A percentile compares a stretch with the other conserved stretches of the same genome.
Conservation (phyloP, 2,888 invertebrate species). For the Catocala sponsa region DNA sequence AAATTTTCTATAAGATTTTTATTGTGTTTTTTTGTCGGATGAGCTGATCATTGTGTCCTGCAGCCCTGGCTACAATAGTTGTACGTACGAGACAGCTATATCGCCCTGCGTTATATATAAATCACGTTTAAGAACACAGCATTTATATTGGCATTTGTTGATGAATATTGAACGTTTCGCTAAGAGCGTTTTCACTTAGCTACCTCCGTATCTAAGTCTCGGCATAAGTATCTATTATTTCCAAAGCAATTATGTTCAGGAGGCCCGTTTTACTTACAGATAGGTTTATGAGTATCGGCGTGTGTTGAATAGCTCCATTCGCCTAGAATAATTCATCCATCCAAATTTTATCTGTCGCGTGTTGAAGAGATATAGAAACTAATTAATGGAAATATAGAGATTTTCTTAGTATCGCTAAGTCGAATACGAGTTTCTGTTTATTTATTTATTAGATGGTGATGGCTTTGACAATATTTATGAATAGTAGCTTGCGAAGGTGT, state of each 20-base stretch:
- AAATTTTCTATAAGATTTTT: too few species aligned
- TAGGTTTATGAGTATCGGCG: conserved; percentile 62
- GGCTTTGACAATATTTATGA: too few species aligned
- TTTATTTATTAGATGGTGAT: too few species aligned
- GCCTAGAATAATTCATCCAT: conserved; percentile 67
- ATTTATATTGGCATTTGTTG: conserved; percentile 57
- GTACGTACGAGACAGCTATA: neutral
- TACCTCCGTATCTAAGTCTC: conserved; percentile 51
- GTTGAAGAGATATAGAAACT: conserved; percentile 2
- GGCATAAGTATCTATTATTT: conserved; percentile 72
- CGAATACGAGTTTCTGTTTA: too few species aligned
- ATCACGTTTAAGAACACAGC: conserved; percentile 31
- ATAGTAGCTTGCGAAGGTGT: too few species aligned
- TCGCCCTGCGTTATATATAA: conserved; percentile 36
- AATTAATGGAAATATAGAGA: conserved; percentile 1
- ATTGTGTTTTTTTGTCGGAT: too few species aligned
- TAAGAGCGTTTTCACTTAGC: conserved; percentile 58
- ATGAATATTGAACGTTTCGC: conserved; percentile 69
- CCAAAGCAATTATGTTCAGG: conserved; percentile 79
- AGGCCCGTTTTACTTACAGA: conserved; percentile 62
- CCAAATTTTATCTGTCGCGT: conserved; percentile 63
- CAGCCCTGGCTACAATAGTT: neutral
- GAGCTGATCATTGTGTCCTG: too few species aligned
- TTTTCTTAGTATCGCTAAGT: too few species aligned
- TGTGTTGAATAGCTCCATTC: conserved; percentile 69